Evolutionary conservation across 2,797 vertebrate genomes (phyloP).

Genomic region (Acanthornis magna): DNA sequence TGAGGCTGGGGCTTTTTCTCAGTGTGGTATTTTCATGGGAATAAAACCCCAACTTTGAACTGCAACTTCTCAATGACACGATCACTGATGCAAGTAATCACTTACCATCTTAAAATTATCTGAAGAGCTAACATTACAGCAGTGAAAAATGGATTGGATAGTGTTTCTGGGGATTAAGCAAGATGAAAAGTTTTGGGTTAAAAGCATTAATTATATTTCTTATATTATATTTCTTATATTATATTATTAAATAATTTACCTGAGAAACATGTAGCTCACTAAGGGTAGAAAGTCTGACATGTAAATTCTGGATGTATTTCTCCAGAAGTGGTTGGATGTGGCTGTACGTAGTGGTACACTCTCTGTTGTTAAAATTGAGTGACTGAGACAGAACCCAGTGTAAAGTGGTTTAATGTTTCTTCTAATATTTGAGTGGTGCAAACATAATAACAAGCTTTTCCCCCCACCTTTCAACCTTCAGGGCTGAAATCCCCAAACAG

Average conservation of each 20-base stretch:
- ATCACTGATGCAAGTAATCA: not conserved
- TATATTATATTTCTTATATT: too few relatives aligned
- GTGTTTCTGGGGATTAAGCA: not conserved
- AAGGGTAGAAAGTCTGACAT: not conserved
- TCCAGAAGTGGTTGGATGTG: not conserved
- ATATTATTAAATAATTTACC: not conserved
- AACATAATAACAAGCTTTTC: not conserved
- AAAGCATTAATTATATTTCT: not conserved
- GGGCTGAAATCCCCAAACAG: slow-evolving; percentile 7
- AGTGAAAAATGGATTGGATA: not conserved
- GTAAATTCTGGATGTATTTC: not conserved
- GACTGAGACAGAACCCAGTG: not conserved
- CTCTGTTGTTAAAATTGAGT: not conserved
- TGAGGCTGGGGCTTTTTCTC: slow-evolving; percentile 54
- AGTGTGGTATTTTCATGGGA: slow-evolving; percentile 30
- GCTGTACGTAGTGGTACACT: not conserved
- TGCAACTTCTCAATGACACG: not conserved
- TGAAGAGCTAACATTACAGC: not conserved
- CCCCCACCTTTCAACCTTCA: not conserved
- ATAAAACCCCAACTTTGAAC: not conserved
- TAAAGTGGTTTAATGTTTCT: slow-evolving; percentile 23
- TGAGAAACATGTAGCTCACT: not conserved
- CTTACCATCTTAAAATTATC: not conserved
- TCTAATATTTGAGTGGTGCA: slow-evolving; percentile 9
- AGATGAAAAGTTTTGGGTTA: not conserved